Evolutionary conservation across 2,797 vertebrate species (phyloP), one percentile per base, ranked within the genome.

Genomic region (Falco cherrug): DNA sequence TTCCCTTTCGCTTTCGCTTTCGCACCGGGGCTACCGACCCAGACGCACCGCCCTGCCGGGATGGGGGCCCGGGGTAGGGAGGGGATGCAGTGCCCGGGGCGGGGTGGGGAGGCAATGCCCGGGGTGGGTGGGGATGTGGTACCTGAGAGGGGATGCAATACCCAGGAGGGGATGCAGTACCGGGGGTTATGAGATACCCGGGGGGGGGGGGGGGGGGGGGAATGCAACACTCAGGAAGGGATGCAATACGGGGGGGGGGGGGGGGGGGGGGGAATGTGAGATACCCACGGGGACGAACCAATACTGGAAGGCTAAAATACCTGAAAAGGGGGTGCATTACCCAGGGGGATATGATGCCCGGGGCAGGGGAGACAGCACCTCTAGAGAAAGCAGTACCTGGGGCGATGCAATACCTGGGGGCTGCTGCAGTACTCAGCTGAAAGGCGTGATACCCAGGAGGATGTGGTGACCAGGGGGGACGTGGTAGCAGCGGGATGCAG

Each of bases 1-100:
- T 69, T 22, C 25, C 29, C 69, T 91, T 88, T 93, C 89, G 2
- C 63, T 95, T 95, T 95, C 86, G 45, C 39, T 94, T 91, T 92
- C 33, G 63, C 16, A 0, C 2, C n/a, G 31, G 26, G 5, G 19
- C 6, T 7, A 41, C 6, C 37, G 35, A 26, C 16, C n/a, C 25
- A 53, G 24, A 43, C 31, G 76, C 10, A 0, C 28, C 82, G 35
- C 70, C 70, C 82, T 4, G 69, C 1, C 2, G 24, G 56, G 20
- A 48, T 21, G 35, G 51, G 37, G 15, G 25, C 3, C 35, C 0
- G 17, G 19, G 16, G 25, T 4, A 2, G 35, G 35, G 35, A 16
- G 20, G 17, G 31, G 56, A 16, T 28, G 47, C 24, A 11, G 16
- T 4, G 43, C n/a, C 24, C 28, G 39, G 39, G 39, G 39, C 39